Conservation (phyloP, 2,113 vertebrate genomes). For the Syngnathus scovelli region DNA sequence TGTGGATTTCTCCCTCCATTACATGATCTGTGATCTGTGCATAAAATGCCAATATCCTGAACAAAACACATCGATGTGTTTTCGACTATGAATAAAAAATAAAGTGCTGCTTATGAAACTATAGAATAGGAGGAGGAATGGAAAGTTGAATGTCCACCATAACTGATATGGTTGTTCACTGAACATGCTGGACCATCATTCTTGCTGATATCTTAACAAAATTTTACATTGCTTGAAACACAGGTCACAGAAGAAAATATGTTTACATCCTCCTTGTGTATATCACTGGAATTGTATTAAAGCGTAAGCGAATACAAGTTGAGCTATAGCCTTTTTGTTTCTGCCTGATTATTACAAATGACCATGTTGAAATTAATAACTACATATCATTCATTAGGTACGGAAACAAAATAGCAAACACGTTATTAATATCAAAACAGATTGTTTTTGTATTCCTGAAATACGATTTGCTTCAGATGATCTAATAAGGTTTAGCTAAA, state of each 20-base stretch:
- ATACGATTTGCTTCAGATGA: constrained; percentile 31
- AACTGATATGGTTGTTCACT: neutral
- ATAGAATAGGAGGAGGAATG: neutral
- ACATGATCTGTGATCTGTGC: neutral
- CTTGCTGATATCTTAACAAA: neutral
- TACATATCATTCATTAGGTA: constrained; percentile 26
- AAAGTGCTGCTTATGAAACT: neutral
- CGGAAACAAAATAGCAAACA: constrained; percentile 19
- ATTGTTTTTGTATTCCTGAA: constrained; percentile 13
- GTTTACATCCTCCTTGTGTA: neutral
- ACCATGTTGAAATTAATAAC: constrained; percentile 18
- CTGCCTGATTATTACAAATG: constrained; percentile 37
- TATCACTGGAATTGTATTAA: constrained; percentile 14
- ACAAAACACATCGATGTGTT: neutral
- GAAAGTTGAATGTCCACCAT: neutral
- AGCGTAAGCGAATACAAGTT: neutral
- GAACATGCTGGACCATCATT: neutral
- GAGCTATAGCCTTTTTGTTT: constrained; percentile 22
- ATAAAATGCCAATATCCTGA: neutral
- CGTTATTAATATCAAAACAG: neutral
- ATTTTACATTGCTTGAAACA: neutral
- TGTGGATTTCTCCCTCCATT: neutral
- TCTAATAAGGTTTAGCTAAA: constrained; percentile 26
- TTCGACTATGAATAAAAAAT: neutral
- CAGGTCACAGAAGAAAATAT: neutral